Base-by-base conservation (phyloP, 2,113 vertebrate species). In the Manacus vitellinus region DNA sequence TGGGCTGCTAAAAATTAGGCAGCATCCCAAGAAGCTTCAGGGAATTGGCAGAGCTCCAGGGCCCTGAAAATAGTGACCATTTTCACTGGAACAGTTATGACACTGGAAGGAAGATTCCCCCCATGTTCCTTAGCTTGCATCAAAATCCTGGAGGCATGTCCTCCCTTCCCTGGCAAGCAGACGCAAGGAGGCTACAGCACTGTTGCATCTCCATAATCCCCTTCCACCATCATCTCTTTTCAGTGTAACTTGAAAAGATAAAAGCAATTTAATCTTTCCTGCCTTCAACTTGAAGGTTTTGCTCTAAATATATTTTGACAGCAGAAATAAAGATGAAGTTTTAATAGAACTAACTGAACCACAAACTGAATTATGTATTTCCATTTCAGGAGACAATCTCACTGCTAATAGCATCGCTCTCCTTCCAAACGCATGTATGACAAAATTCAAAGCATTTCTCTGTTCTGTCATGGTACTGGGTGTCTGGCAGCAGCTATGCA, bases 321-420 rank as follows among this genome's bases (percentile, higher is more conserved):
- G 94, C 72, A 92, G 73, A 95, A 96, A 94, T 92, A 94, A 96
- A 96, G 95, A 89, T 62, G 12, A 91, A 95, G 61, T 96, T 96
- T 97, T 95, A 94, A 94, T 73, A 95, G 94, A 91, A 95, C 88
- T 93, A 96, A 95, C 85, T 49, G 91, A 96, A 94, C 87, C 93
- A 94, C 94, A 96, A 96, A 97, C 91, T 94, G 94, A 95, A 96
- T 96, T 94, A 97, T 89, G 86, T 92, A 94, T 95, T 97, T 92
- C 90, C 92, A 95, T 94, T 96, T 90, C 88, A 95, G 83, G 83
- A 97, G 83, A 92, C 88, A 90, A 88, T 78, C 72, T 91, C 18
- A 6, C 56, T 85, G 79, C 73, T 95, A 97, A 93, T 90, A 94
- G 88, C 85, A 96, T 92, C 90, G 81, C 49, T 88, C 66, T 94